Conservation (phyloP, 2,888 invertebrate species). For the Apeira syringaria region DNA sequence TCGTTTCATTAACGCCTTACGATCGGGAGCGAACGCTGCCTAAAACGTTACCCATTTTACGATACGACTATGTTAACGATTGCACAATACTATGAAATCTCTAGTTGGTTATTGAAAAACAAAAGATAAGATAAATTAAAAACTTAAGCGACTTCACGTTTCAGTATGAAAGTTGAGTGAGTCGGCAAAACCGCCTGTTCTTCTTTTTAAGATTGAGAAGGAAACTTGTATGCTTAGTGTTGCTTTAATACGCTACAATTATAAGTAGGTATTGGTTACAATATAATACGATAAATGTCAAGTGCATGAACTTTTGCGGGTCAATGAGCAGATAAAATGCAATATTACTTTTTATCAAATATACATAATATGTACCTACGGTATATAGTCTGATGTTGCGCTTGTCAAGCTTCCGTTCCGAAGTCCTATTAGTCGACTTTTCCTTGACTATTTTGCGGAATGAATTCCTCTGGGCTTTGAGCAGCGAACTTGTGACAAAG, state of each 20-base stretch:
- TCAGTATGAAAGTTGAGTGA: too few relatives aligned
- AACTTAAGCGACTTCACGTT: too few relatives aligned
- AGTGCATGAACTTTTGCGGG: constrained; percentile 44
- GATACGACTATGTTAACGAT: too few relatives aligned
- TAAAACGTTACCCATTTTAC: constrained; percentile 45
- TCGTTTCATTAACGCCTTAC: constrained; percentile 64
- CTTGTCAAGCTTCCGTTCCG: constrained; percentile 11
- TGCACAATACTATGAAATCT: too few relatives aligned
- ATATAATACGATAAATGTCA: constrained; percentile 31
- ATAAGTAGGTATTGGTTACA: too few relatives aligned
- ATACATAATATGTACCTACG: background rate
- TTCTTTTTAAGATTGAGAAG: too few relatives aligned
- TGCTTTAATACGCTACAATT: too few relatives aligned
- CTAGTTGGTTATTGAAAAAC: too few relatives aligned
- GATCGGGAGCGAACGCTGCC: constrained; percentile 28
- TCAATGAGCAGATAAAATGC: constrained; percentile 19
- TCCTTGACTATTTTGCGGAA: constrained; percentile 16
- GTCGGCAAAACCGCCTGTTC: too few relatives aligned
- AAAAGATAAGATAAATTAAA: too few relatives aligned
- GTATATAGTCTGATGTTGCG: background rate
- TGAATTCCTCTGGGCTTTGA: constrained; percentile 23
- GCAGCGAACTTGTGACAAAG: constrained; percentile 14
- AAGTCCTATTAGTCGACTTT: constrained; percentile 11
- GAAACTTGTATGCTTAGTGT: too few relatives aligned
- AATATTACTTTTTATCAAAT: constrained; percentile 3